phyloP scores from a whole-genome alignment of 2,797 vertebrate species.

The Pseudochaenichthys georgianus region DNA sequence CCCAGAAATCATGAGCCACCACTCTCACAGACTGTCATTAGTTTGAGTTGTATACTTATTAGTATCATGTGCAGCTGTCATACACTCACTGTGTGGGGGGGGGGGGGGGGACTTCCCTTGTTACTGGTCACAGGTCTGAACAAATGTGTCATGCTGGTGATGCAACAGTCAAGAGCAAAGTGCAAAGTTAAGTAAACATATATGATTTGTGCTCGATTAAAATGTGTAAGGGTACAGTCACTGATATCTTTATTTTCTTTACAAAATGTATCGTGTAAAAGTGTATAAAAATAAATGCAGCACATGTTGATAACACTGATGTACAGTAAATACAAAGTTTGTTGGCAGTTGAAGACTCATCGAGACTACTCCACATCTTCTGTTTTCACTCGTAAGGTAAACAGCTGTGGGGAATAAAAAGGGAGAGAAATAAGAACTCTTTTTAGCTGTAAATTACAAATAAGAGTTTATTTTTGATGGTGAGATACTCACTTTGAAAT shows the following conservation, averaged over 20 bases:
- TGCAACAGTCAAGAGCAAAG: constrained; percentile 43
- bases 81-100: constrained; percentile 30
- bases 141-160: constrained; percentile 10
- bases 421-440: constrained; percentile 2
- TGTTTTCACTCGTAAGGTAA: constrained; percentile 72
- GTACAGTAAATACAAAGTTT: not conserved
- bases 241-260: not conserved
- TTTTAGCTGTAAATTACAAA: not conserved
- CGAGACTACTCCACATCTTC: constrained; percentile 37
- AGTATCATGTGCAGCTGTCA: constrained; percentile 28
- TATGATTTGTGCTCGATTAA: not conserved
- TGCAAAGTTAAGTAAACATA: constrained; percentile 34
- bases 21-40: not conserved
- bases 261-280: constrained; percentile 3
- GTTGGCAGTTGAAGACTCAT: not conserved
- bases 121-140: constrained; percentile 32
- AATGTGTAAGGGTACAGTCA: constrained; percentile 26
- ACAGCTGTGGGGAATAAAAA: constrained; percentile 68
- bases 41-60: not conserved
- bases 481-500: constrained; percentile 91
- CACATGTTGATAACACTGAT: constrained; percentile 22
- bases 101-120: constrained; percentile 50
- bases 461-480: not conserved
- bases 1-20: not conserved
- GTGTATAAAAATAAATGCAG: constrained; percentile 15